Percentiles rank a stretch among this genome's conserved stretches.
phyloP scores from a whole-genome alignment of 1,140 invertebrate genomes.

The Hylaeus volcanicus region DNA sequence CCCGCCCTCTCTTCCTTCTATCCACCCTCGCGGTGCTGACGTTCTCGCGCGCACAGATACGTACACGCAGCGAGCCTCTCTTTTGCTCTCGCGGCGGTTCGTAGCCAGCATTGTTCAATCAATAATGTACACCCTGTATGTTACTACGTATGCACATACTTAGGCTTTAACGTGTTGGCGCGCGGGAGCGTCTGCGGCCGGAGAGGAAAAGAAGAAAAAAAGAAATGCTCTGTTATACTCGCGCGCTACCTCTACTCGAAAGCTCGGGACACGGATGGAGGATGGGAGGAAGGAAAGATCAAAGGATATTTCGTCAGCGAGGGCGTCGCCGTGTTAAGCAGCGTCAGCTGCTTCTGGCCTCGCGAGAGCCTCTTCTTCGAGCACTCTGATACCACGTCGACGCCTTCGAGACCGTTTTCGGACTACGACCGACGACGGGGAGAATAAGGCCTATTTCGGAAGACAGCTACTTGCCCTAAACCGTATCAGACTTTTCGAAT shows the following conservation, averaged over 20 bases:
- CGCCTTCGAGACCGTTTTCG: conserved; percentile 39
- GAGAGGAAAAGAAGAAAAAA: conserved; percentile 45
- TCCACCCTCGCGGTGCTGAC: conserved; percentile 8
- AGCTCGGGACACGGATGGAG: conserved; percentile 40
- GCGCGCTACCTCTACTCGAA: conserved; percentile 35
- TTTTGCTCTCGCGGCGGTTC: conserved; percentile 45
- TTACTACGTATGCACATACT: conserved; percentile 59
- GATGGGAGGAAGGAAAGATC: conserved; percentile 57
- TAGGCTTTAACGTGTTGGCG: conserved; percentile 45
- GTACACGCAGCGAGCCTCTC: conserved; percentile 39
- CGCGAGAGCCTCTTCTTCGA: conserved; percentile 54
- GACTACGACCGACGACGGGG: conserved; percentile 7
- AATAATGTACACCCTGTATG: conserved; percentile 66
- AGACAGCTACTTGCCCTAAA: background rate
- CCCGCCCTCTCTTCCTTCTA: conserved; percentile 44
- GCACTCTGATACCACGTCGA: conserved; percentile 44
- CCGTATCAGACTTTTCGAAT: background rate
- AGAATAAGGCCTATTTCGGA: conserved; percentile 28
- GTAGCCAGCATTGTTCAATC: conserved; percentile 66
- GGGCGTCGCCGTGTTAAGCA: conserved; percentile 64
- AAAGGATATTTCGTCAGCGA: conserved; percentile 63
- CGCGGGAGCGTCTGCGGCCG: conserved; percentile 4
- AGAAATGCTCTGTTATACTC: conserved; percentile 33
- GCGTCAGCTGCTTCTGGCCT: conserved; percentile 62
- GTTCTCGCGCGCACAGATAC: conserved; percentile 18